Base-by-base conservation (phyloP, 2,888 invertebrate genomes). In the Leptodirus hochenwartii region DNA sequence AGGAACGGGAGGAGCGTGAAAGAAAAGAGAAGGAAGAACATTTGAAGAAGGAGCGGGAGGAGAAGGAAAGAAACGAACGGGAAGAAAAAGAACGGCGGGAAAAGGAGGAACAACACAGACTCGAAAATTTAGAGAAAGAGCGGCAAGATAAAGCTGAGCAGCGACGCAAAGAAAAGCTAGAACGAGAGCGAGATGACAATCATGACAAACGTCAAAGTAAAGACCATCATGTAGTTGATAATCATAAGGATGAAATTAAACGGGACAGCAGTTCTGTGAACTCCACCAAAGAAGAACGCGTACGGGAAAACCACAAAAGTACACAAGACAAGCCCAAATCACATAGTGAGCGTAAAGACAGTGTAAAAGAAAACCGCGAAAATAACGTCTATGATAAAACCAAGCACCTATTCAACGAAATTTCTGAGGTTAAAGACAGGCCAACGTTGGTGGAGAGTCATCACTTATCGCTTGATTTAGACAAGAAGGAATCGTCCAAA, bases 381-480 rank as follows among this genome's bases (percentile, higher is more conserved):
- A 66, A 61, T 47, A 58, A 59, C 37, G 56, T 64, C 22, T 48
- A 49, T 33, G 66, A 64, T 23, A 67, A 64, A 51, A 60, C 61
- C 29, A 46, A 49, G 36, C 12, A 17, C 24, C 27, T 34, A 9
- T 36, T 31, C 30, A 32, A 42, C 29, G 47, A 51, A 30, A 41
- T 44, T 10, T 39, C 40, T 29, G 44, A 47, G 38, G 41, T 41
- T 34, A 45, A 47, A 41, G 42, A 41, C 27, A 42, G 47, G 32
- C 43, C 41, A 36, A 26, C 54, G 38, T 37, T 50, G 37, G 29
- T 25, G 22, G 16, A 9, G 14, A 51, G 47, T 36, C 47, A 50
- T 27, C 66, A 66, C 43, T 48, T 54, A 28, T 63, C 61, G 33
- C 59, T 62, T 33, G 57, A 54, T 33, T 36, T 48, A 4, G 64